Evolutionary conservation across 2,797 vertebrate genomes (phyloP), one percentile per base, ranked within the genome.

Genomic region (Acrossocheilus wenchowensis): DNA sequence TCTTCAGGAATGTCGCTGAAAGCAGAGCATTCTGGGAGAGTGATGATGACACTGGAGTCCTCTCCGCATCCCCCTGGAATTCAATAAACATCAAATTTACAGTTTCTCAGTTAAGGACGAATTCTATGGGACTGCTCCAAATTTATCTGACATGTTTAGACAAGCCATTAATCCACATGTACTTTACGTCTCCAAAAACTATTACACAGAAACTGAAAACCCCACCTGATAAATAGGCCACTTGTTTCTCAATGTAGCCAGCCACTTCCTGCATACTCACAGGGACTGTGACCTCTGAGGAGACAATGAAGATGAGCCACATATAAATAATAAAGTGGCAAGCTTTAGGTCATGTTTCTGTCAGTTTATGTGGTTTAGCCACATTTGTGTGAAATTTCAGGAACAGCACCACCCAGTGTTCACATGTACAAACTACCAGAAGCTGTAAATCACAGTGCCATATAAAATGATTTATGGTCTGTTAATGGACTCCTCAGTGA

Each of bases 191-290:
- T 69, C 30, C 45, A 81, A 62, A 74, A 74, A 21, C 39, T 10
- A 41, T 15, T 9, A 17, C 72, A 71, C 81, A 43, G 41, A 83
- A 81, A 48, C 23, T n/a, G 6, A 39, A 80, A 39, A 48, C 45
- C 96, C 97, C 93, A 99, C 98, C 98, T 93, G 98, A 99, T 71
- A 99, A 93, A 92, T 97, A 99, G 1, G 97, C 98, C 81, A 99
- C 96, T 88, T 97, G 96, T 87, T 98, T 98, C 94, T 97, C 96
- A 93, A 98, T 94, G 91, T 96, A 97, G 50, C 97, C 96, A 9
- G 94, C 95, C 90, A 98, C 96, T 90, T 98, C 97, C 92, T 96
- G 97, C 90, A 97, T 89, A 91, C 92, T 94, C 78, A 97, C 85
- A 72, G 96, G 95, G 26, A 95, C 89, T 1, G 95, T 85, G 0